Evolutionary conservation across 35 echinoderm and acorn worm species (phyloP), one percentile per base, ranked within the genome.

Genomic region (Stichopus chloronotus): DNA sequence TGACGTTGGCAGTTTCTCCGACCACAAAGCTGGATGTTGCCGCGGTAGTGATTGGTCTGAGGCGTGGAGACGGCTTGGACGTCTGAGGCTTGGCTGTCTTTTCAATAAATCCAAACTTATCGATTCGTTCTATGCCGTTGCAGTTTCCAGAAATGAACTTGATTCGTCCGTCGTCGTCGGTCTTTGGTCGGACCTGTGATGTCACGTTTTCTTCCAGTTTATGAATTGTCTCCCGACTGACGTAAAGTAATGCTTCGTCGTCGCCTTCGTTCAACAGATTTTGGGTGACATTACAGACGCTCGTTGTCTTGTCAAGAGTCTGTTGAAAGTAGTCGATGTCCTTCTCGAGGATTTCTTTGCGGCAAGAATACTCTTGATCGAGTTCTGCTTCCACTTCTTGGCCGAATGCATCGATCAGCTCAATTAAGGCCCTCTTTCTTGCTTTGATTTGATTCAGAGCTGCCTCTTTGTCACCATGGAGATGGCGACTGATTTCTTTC

Each of bases 211-310:
- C 94, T 57, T 98, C 94, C 57, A 95, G 76, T 92, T 96, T 99
- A 76, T 72, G 76, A 1, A 95, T 94, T 4, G 95, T 99, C 24
- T 99, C 95, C 25, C 88, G 76, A 78, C 91, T 99, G 76, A 96
- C 92, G 58, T 92, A 95, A 25, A 99, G 82, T 63, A 99, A 61
- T 9, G 97, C 93, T 6, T 91, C 86, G 24, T 99, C 97, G 55
- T 99, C 94, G 11, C 95, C 97, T 88, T 95, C 94, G 59, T 93
- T 91, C 56, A 96, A 81, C 4, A 99, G 90, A 22, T 96, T 95
- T 72, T 99, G 95, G 8, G 94, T 95, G 24, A 99, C 95, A 80
- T 95, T 94, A 53, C 95, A 96, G 13, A 96, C 95, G 79, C 97
- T 95, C 65, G 92, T 78, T 11, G 95, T 96, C 59, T 99, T 96